Percentiles rank a stretch among this genome's conserved stretches.
phyloP scores from a whole-genome alignment of 1,140 invertebrate genomes.

The Catajapyx aquilonaris region DNA sequence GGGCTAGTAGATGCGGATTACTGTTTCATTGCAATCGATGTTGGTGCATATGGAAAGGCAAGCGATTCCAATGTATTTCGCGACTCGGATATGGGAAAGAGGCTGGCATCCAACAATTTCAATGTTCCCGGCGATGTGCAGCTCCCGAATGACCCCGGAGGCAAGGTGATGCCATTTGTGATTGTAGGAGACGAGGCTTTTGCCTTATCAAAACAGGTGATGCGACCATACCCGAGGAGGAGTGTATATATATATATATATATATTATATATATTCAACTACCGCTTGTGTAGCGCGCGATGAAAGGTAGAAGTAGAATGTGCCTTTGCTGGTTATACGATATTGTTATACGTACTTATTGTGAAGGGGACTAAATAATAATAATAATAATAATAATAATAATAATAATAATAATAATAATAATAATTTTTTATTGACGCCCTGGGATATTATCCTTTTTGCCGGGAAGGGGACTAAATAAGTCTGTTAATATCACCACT shows the following conservation, averaged over 20 bases:
- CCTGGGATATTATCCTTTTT: no score
- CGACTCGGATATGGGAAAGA: slow-evolving; percentile 2
- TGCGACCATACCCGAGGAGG: slow-evolving; percentile 12
- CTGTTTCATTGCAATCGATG: slow-evolving; percentile 17
- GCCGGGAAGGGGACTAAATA: no score
- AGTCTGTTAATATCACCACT: no score
- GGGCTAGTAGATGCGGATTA: slow-evolving; percentile 19
- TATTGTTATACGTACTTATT: no score
- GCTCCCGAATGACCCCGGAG: neutral
- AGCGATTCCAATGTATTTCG: slow-evolving; percentile 14
- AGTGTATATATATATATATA: slow-evolving; percentile 6
- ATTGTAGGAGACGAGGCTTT: slow-evolving; percentile 15
- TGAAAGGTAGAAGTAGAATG: slow-evolving; percentile 16
- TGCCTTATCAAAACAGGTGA: slow-evolving; percentile 9
- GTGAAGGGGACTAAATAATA: no score
- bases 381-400: no score
- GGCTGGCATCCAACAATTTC: neutral
- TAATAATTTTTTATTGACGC: no score
- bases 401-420: no score
- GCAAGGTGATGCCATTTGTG: slow-evolving; percentile 11
- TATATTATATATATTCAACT: slow-evolving; percentile 15
- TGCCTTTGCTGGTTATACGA: no score
- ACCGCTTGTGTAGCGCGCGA: slow-evolving; percentile 14
- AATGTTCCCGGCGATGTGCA: neutral
- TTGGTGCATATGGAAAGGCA: slow-evolving; percentile 19